phyloP scores from a whole-genome alignment of 2,797 vertebrate genomes.

The Masticophis lateralis region DNA sequence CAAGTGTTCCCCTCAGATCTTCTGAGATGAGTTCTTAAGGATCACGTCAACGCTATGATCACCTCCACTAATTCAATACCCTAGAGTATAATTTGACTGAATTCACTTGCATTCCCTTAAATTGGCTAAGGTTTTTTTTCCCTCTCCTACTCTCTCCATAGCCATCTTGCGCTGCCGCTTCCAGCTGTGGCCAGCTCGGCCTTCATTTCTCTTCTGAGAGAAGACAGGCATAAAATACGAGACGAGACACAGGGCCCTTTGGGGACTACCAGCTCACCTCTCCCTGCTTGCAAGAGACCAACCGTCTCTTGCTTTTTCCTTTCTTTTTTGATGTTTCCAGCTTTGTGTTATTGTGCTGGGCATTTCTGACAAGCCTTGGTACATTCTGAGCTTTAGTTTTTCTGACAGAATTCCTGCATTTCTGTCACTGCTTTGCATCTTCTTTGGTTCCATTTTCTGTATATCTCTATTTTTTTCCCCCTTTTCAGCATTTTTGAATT shows the following conservation, averaged over 20 bases:
- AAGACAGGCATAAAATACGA: neutral
- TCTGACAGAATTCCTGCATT: neutral
- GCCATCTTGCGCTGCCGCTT: neutral
- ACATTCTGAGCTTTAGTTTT: neutral
- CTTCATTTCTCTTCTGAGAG: neutral
- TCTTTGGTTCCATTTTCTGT: neutral
- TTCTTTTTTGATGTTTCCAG: neutral
- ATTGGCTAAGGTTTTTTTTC: too few relatives aligned
- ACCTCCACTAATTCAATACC: neutral
- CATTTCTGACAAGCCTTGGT: neutral
- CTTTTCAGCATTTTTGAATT: neutral
- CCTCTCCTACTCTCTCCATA: neutral
- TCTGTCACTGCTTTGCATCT: neutral
- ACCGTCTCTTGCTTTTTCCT: neutral
- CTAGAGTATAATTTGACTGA: neutral
- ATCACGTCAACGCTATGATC: neutral
- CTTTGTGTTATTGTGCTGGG: neutral
- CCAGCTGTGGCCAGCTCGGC: neutral
- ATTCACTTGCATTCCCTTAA: neutral
- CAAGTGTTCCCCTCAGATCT: neutral
- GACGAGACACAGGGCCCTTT: neutral
- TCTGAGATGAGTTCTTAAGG: neutral
- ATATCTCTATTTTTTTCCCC: neutral
- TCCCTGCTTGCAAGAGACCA: neutral
- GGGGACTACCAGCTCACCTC: neutral